phyloP scores from a whole-genome alignment of 2,888 invertebrate species.

The Heliconius charithonia region DNA sequence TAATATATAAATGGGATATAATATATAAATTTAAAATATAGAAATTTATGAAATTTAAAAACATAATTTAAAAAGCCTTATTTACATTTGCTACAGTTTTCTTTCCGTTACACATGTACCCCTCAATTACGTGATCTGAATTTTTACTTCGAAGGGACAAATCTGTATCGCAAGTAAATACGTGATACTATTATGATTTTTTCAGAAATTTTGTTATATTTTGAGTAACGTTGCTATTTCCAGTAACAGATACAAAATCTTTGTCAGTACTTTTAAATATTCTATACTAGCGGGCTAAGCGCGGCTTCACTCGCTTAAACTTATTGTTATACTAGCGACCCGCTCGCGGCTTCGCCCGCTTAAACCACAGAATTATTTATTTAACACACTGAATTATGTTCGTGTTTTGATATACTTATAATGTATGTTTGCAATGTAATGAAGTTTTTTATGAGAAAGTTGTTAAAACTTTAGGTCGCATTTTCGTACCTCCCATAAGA shows the following conservation, averaged over 20 bases:
- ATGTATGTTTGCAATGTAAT: no score
- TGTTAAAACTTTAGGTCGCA: no score
- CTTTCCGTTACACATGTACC: conserved; percentile 58
- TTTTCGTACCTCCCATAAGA: no score
- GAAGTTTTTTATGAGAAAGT: no score
- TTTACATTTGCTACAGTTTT: conserved; percentile 3
- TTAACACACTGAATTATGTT: no score
- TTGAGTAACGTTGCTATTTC: not conserved
- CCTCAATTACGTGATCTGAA: conserved; percentile 62
- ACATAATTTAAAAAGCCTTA: not conserved
- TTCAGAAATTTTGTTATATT: conserved; percentile 2
- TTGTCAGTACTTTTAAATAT: not conserved
- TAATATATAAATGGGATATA: no score
- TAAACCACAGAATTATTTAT: no score
- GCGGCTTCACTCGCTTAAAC: no score
- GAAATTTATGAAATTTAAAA: not conserved
- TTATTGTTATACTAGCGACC: no score
- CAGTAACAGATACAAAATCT: not conserved
- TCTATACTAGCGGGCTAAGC: not conserved
- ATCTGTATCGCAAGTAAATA: conserved; percentile 57
- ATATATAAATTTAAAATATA: no score
- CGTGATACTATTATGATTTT: conserved; percentile 57
- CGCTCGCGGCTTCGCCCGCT: no score
- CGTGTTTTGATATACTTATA: no score
- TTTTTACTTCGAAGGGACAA: conserved; percentile 57